Evolutionary conservation across 1,140 invertebrate genomes (phyloP).

Genomic region (Hypsibius dujardini): DNA sequence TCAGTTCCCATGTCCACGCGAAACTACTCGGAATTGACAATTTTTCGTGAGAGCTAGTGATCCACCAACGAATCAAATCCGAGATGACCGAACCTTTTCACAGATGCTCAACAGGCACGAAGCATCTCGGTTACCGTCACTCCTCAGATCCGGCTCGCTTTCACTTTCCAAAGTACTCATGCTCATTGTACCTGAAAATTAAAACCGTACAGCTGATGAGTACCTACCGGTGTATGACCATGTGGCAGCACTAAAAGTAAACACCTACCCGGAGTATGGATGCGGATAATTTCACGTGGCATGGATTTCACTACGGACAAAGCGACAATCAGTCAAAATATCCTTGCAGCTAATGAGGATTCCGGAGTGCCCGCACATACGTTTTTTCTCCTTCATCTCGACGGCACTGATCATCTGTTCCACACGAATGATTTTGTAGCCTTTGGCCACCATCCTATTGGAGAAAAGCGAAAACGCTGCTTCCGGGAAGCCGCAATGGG

Average conservation of each 20-base stretch:
- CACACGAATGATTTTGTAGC: constrained; percentile 84
- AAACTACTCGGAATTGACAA: too few species aligned
- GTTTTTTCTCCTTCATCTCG: constrained; percentile 64
- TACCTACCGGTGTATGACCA: too few species aligned
- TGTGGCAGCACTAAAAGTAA: too few species aligned
- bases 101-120: constrained; percentile 53
- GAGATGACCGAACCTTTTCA: constrained; percentile 43
- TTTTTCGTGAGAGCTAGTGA: neutral
- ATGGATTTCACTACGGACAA: constrained; percentile 67
- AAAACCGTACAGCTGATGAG: too few species aligned
- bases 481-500: constrained; percentile 91
- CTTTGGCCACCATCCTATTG: constrained; percentile 64
- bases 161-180: constrained; percentile 53
- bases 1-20: too few species aligned
- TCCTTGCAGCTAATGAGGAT: too few species aligned
- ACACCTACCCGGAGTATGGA: constrained; percentile 69
- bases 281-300: constrained; percentile 73
- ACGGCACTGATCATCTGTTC: constrained; percentile 97
- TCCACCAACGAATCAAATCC: constrained; percentile 16
- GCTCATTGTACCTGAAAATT: constrained; percentile 54
- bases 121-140: constrained; percentile 31
- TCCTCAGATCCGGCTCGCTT: constrained; percentile 36
- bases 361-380: constrained; percentile 30
- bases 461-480: constrained; percentile 74
- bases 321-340: neutral